phyloP scores from a whole-genome alignment of 2,888 invertebrate species.

The Cryptus viduatorius region DNA sequence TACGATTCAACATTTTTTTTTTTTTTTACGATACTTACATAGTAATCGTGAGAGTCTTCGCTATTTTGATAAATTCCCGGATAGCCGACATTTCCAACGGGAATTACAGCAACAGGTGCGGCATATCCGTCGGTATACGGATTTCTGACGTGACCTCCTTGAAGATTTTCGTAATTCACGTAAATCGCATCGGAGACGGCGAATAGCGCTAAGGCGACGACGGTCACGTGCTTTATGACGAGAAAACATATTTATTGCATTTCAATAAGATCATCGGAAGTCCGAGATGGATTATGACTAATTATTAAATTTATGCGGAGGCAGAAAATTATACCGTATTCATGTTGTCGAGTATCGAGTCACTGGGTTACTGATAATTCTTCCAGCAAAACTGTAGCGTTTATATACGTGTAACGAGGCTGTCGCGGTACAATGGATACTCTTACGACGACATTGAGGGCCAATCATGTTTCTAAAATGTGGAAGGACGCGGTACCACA shows the following conservation, averaged over 20 bases:
- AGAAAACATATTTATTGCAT: slow-evolving; percentile 16
- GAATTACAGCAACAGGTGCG: slow-evolving; percentile 62
- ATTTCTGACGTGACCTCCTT: slow-evolving; percentile 45
- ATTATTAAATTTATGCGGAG: neutral
- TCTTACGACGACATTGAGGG: slow-evolving; percentile 60
- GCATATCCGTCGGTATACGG: slow-evolving; percentile 50
- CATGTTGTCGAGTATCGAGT: slow-evolving; percentile 62
- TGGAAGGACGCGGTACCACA: slow-evolving; percentile 52
- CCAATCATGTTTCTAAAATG: slow-evolving; percentile 65
- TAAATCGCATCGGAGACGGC: slow-evolving; percentile 72
- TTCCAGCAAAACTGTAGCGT: slow-evolving; percentile 50
- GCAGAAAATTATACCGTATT: slow-evolving; percentile 57
- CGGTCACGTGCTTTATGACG: slow-evolving; percentile 59
- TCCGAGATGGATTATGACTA: slow-evolving; percentile 6
- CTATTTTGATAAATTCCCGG: slow-evolving; percentile 68
- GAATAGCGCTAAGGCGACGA: slow-evolving; percentile 66
- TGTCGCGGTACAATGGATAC: slow-evolving; percentile 59
- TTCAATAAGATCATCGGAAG: slow-evolving; percentile 14
- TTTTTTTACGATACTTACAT: slow-evolving; percentile 71
- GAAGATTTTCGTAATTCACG: slow-evolving; percentile 71
- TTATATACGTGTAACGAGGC: slow-evolving; percentile 53
- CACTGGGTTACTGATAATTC: slow-evolving; percentile 58
- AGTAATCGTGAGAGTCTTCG: slow-evolving; percentile 71
- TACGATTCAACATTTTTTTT: neutral
- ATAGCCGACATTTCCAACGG: slow-evolving; percentile 59